Conservation (phyloP, 2,888 invertebrate species). For the Latheticus oryzae region DNA sequence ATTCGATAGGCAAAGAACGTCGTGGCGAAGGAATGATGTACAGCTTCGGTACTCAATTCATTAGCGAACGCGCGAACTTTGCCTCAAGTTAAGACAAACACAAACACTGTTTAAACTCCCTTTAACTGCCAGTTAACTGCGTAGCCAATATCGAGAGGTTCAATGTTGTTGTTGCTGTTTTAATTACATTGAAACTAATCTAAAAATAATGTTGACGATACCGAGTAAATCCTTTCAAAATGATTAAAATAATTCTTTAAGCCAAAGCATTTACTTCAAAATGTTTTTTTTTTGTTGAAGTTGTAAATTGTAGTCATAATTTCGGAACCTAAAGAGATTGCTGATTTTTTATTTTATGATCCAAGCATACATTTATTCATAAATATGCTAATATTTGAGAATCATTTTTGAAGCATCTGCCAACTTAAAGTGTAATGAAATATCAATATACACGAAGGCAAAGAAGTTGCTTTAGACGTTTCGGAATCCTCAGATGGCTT, state of each 20-base stretch:
- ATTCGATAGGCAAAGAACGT: constrained; percentile 15
- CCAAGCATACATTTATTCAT: too few relatives aligned
- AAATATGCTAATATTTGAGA: too few relatives aligned
- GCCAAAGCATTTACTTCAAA: too few relatives aligned
- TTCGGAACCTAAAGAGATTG: too few relatives aligned
- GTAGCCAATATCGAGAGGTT: constrained; percentile 38
- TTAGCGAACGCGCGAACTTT: constrained; percentile 39
- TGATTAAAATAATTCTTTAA: too few relatives aligned
- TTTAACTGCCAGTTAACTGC: constrained; percentile 39
- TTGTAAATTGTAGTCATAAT: too few relatives aligned
- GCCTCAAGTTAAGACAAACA: constrained; percentile 41
- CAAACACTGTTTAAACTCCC: constrained; percentile 42
- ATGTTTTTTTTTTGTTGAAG: too few relatives aligned
- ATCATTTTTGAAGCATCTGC: constrained; percentile 1
- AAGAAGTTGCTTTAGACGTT: constrained; percentile 20
- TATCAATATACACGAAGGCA: constrained; percentile 28
- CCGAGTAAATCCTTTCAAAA: too few relatives aligned
- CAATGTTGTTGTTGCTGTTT: constrained; percentile 29
- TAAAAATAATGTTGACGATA: constrained; percentile 29
- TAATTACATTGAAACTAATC: constrained; percentile 32
- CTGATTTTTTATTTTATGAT: too few relatives aligned
- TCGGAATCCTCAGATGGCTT: constrained; percentile 14
- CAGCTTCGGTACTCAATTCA: constrained; percentile 32
- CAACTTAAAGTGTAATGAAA: constrained; percentile 18
- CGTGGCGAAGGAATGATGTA: constrained; percentile 4